Percentiles rank a stretch among this genome's conserved stretches.
Conservation (phyloP, 1,140 invertebrate species). For the Hypothenemus hampei region DNA sequence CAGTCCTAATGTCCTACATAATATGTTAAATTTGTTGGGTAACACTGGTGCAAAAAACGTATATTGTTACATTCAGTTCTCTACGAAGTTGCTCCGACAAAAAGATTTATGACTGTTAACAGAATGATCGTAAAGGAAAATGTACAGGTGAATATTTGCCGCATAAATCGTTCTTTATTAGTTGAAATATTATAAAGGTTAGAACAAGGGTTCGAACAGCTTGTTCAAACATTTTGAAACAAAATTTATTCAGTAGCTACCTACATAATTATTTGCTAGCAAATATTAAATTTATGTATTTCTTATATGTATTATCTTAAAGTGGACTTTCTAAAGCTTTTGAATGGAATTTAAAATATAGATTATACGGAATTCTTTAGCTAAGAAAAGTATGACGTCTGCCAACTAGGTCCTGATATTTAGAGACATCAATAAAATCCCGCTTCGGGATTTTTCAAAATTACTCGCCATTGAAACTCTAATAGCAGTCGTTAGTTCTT, state of each 20-base stretch:
- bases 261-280: too few species aligned
- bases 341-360: background rate
- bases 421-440: too few species aligned
- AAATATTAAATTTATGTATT: too few species aligned
- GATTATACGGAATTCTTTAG: background rate
- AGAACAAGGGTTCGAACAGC: slow-evolving; percentile 20
- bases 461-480: too few species aligned
- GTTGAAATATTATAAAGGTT: slow-evolving; percentile 29
- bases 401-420: too few species aligned
- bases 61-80: background rate
- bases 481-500: too few species aligned
- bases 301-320: too few species aligned
- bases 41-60: slow-evolving; percentile 16
- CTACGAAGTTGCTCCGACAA: slow-evolving; percentile 30
- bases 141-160: slow-evolving; percentile 40
- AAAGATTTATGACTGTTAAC: slow-evolving; percentile 39
- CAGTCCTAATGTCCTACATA: too few species aligned
- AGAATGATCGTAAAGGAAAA: slow-evolving; percentile 40
- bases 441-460: too few species aligned
- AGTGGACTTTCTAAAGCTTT: too few species aligned
- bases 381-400: background rate
- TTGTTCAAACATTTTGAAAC: slow-evolving; percentile 12
- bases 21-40: too few species aligned
- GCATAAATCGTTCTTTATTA: slow-evolving; percentile 41
- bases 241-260: too few species aligned